Evolutionary conservation across 2,888 invertebrate genomes (phyloP), one percentile per base, ranked within the genome.

Genomic region (Hyalella azteca): DNA sequence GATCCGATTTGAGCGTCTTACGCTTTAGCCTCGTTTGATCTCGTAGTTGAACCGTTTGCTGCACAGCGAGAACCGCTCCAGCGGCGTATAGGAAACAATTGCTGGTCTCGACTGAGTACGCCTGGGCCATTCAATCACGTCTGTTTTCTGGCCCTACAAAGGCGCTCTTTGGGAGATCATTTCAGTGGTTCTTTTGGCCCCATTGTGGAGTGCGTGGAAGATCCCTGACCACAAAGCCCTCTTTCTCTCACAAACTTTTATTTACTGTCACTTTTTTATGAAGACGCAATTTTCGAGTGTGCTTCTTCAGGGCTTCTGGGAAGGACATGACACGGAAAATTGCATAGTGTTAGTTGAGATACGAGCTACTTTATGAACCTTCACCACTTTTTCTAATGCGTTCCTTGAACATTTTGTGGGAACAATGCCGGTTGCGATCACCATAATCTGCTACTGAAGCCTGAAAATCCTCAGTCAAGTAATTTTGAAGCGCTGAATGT

Each of bases 81-180:
- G 54, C 2, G 4, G 7, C 54, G 54, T 29, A 0, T 19, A 9
- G 66, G 66, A 66, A 66, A 66, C 66, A 66, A 66, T 66, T 66
- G 66, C 66, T 4, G 39, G 66, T 66, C n/a, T 36, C 15, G n/a
- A 1, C 15, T 36, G 19, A n/a, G n/a, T n/a, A n/a, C n/a, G n/a
- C n/a, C 36, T 66, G 29, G n/a, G 22, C 66, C 66, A 66, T 66
- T 66, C 66, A 66, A 66, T 66, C 66, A 66, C 66, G 66, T 66
- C 66, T 66, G 66, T 66, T 66, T 66, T 66, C 66, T 36, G 66
- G 66, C 26, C n/a, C 66, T 66, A 66, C 66, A 66, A 66, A 66
- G 66, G 66, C 66, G 66, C 66, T 32, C 36, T 66, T 66, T 36
- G 66, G 66, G 39, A 66, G 66, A 66, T 66, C 66, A 66, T 66